phyloP scores from a whole-genome alignment of 2,797 vertebrate species.

The Falco biarmicus region DNA sequence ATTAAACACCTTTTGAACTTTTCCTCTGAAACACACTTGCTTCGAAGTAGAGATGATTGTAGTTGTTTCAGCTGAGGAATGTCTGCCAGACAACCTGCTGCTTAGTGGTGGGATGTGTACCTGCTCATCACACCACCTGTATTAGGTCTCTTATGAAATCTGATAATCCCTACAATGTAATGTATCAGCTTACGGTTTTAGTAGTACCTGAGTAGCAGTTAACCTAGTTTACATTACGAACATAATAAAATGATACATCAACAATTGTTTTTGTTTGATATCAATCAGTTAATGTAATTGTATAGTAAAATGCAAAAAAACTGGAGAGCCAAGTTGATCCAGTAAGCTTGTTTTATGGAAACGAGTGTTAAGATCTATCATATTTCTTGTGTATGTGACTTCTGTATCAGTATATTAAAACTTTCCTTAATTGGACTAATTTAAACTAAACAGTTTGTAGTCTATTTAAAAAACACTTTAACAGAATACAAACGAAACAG shows the following conservation, averaged over 20 bases:
- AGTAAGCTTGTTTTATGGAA: neutral
- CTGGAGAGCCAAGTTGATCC: neutral
- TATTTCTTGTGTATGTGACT: neutral
- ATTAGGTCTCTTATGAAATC: neutral
- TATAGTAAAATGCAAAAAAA: constrained; percentile 3
- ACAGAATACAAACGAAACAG: no score
- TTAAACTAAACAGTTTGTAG: neutral
- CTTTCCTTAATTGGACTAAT: neutral
- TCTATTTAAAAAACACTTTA: neutral
- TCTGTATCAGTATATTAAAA: neutral
- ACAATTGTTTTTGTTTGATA: constrained; percentile 40
- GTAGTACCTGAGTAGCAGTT: neutral
- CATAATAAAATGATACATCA: neutral
- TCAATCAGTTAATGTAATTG: constrained; percentile 1
- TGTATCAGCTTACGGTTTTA: constrained; percentile 1
- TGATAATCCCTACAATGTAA: neutral
- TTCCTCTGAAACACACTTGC: neutral
- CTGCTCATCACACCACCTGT: neutral
- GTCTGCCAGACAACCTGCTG: constrained; percentile 26
- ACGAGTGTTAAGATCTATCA: neutral
- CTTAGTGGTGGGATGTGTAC: neutral
- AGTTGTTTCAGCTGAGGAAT: neutral
- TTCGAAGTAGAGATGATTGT: neutral
- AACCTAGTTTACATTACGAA: neutral
- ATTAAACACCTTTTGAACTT: neutral